A percentile compares a stretch with the other conserved stretches of the same genome.
Evolutionary conservation across 1,140 invertebrate species (phyloP).

Genomic region (Paraescarpia echinospica): DNA sequence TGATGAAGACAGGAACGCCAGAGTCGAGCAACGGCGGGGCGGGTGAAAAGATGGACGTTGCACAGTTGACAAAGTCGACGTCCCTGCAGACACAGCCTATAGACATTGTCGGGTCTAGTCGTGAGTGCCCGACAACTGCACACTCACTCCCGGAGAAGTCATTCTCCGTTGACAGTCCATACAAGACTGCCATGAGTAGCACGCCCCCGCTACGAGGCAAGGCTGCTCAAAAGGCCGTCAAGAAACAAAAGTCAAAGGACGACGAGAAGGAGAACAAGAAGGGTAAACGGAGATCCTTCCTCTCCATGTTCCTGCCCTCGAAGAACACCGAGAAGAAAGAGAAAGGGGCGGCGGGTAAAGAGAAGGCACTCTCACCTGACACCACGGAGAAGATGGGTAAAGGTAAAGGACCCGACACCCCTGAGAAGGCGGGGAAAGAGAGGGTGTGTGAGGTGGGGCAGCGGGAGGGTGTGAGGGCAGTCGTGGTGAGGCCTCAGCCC

Average conservation of each 20-base stretch:
- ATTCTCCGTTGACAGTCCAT: not conserved
- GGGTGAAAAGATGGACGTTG: not conserved
- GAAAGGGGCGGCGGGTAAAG: not conserved
- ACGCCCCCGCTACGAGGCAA: not conserved
- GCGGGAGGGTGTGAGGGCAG: not conserved
- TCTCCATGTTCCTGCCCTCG: constrained; percentile 44
- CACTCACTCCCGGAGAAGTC: not conserved
- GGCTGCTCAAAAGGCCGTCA: not conserved
- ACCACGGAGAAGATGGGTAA: not conserved
- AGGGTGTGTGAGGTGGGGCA: not conserved
- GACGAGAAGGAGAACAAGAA: constrained; percentile 25
- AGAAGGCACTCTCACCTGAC: not conserved
- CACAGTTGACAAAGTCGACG: not conserved
- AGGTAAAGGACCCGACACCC: not conserved
- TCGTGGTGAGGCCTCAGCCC: not conserved
- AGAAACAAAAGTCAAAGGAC: constrained; percentile 20
- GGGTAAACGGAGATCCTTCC: constrained; percentile 43
- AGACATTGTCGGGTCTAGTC: not conserved
- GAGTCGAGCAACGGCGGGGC: not conserved
- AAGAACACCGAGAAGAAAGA: constrained; percentile 39
- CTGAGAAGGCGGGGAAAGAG: constrained; percentile 37
- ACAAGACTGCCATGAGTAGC: not conserved
- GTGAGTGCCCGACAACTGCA: not conserved
- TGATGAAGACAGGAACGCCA: not conserved
- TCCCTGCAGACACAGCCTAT: not conserved